Conservation (phyloP, 2,797 vertebrate species). For the Pelobates cultripes region DNA sequence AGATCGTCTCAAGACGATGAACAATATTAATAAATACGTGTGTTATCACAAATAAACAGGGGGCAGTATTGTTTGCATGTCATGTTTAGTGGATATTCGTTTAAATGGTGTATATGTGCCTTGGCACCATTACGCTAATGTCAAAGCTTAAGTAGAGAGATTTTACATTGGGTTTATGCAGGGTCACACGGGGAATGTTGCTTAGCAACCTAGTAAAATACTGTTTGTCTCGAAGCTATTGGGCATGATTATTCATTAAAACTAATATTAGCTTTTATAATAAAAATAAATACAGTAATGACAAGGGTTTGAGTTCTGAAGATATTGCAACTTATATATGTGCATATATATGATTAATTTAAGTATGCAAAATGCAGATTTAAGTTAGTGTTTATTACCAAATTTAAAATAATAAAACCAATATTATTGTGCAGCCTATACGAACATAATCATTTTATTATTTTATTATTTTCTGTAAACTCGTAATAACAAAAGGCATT, state of each 20-base stretch:
- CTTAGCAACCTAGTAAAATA: constrained; percentile 45
- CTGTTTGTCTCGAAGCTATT: constrained; percentile 47
- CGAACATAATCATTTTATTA: background rate
- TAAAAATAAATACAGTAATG: constrained; percentile 43
- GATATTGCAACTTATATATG: constrained; percentile 20
- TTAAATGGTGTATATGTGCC: constrained; percentile 9
- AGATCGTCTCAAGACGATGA: no score
- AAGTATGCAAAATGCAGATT: background rate
- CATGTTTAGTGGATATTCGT: constrained; percentile 6
- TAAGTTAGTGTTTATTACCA: background rate
- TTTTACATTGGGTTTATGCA: constrained; percentile 36
- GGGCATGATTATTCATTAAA: constrained; percentile 48
- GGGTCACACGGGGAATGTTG: constrained; percentile 34
- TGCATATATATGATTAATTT: constrained; percentile 4
- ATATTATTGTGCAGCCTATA: background rate
- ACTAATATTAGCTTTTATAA: constrained; percentile 48
- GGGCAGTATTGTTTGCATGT: background rate
- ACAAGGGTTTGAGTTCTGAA: constrained; percentile 4
- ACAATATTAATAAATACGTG: no score
- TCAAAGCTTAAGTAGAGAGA: constrained; percentile 33
- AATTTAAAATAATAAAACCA: background rate
- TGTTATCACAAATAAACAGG: background rate
- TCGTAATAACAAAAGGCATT: background rate
- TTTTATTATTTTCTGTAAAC: background rate
- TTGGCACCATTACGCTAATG: constrained; percentile 33